Conservation (phyloP, 2,113 vertebrate species). For the Siniperca knerii region DNA sequence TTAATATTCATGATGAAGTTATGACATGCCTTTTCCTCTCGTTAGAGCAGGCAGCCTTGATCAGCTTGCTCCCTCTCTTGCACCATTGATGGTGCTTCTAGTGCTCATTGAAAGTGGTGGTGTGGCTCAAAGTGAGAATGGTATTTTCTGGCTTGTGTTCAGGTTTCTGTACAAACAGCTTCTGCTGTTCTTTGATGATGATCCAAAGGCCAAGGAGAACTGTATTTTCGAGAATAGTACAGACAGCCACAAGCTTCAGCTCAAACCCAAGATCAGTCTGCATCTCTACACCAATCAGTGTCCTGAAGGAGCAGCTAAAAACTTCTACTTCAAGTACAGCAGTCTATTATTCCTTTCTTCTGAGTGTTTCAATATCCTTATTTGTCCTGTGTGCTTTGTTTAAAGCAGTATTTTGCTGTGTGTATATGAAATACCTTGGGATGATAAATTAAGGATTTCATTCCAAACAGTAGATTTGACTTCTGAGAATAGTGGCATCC, state of each 20-base stretch:
- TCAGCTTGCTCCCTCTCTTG: background rate
- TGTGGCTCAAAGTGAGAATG: conserved; percentile 15
- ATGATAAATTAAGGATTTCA: background rate
- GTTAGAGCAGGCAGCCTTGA: background rate
- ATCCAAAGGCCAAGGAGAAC: conserved; percentile 76
- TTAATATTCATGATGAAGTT: conserved; percentile 10
- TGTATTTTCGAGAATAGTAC: conserved; percentile 84
- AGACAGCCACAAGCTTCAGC: conserved; percentile 78
- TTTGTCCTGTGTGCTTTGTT: background rate
- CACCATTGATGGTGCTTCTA: background rate
- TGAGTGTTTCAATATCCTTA: background rate
- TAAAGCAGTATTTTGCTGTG: background rate
- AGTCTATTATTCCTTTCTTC: background rate
- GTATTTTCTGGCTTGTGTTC: conserved; percentile 44
- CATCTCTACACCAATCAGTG: conserved; percentile 88
- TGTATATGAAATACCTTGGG: background rate
- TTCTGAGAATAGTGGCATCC: background rate
- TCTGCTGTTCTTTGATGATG: conserved; percentile 82
- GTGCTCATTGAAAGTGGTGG: conserved; percentile 4
- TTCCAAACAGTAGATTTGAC: background rate
- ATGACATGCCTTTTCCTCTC: no score
- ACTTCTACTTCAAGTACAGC: conserved; percentile 72
- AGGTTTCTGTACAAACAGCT: conserved; percentile 93
- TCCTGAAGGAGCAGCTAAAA: conserved; percentile 81
- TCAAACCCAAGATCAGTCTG: conserved; percentile 87